These are phyloP conservation scores for Gandaritis pyraliata DNA, from an alignment of 2,888 invertebrate species.

Conservation along the genomic window DNA sequence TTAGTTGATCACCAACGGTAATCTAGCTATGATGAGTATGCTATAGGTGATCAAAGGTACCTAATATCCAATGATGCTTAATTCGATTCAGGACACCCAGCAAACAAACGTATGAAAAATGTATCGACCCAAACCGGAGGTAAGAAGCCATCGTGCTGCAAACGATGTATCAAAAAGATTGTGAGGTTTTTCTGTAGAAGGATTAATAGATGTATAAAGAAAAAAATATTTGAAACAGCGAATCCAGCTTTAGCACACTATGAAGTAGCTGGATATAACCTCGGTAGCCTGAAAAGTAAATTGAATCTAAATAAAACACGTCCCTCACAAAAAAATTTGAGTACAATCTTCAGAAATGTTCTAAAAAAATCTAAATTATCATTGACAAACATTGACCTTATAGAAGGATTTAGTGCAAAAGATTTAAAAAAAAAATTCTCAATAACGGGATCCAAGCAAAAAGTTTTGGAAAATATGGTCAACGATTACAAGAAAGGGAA, in stretches of 20 bases:
- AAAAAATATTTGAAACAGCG: constrained; percentile 46
- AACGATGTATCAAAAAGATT: constrained; percentile 43
- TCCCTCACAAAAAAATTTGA: neutral
- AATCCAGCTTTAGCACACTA: constrained; percentile 46
- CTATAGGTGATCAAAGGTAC: neutral
- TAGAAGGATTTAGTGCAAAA: constrained; percentile 41
- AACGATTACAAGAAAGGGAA: constrained; percentile 42
- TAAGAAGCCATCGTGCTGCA: constrained; percentile 38
- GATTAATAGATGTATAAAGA: constrained; percentile 48
- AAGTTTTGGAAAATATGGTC: constrained; percentile 39
- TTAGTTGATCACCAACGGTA: no score
- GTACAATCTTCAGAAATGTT: constrained; percentile 48
- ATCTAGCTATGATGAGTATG: neutral
- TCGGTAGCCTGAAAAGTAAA: constrained; percentile 47
- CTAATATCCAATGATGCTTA: constrained; percentile 24
- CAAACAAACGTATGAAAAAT: constrained; percentile 24
- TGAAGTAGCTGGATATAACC: constrained; percentile 47
- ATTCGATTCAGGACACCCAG: constrained; percentile 41
- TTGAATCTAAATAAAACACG: constrained; percentile 23
- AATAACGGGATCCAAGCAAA: constrained; percentile 37
- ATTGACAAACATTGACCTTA: constrained; percentile 45
- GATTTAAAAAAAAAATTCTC: constrained; percentile 44
- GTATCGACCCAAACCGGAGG: constrained; percentile 32
- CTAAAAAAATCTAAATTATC: constrained; percentile 43
- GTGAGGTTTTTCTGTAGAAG: constrained; percentile 45